Conservation (phyloP, 2,113 vertebrate genomes). For the Anhinga anhinga region DNA sequence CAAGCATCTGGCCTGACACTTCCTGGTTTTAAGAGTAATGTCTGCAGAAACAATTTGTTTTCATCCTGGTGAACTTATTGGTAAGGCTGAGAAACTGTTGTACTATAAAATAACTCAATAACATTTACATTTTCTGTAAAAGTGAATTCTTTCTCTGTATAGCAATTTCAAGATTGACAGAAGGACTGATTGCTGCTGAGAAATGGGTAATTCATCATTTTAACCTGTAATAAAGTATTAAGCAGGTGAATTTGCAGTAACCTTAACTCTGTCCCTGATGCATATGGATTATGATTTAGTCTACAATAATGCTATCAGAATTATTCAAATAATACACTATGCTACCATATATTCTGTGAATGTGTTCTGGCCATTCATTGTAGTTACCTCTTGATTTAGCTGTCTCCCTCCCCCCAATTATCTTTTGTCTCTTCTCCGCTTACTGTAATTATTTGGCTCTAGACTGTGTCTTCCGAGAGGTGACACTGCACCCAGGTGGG, state of each 20-base stretch:
- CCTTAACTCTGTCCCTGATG: neutral
- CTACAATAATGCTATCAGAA: neutral
- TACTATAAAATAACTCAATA: neutral
- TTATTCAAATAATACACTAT: neutral
- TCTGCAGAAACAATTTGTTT: neutral
- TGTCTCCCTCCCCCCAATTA: neutral
- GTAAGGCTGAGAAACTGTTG: neutral
- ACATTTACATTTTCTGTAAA: conserved; percentile 12
- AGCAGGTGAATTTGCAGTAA: conserved; percentile 16
- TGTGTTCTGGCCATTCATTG: neutral
- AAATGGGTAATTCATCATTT: conserved; percentile 41
- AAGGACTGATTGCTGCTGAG: conserved; percentile 9
- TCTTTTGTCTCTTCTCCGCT: neutral
- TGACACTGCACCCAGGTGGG: neutral
- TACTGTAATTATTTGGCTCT: neutral
- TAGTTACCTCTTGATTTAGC: neutral
- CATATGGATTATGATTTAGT: neutral
- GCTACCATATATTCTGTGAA: neutral
- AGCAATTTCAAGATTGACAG: conserved; percentile 18
- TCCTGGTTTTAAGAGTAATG: neutral
- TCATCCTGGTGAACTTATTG: neutral
- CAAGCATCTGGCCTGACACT: neutral
- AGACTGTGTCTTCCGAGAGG: neutral
- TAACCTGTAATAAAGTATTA: conserved; percentile 32
- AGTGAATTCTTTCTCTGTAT: neutral